Evolutionary conservation across 2,888 invertebrate species (phyloP).

Genomic region (Scaptomyza caliginosa): DNA sequence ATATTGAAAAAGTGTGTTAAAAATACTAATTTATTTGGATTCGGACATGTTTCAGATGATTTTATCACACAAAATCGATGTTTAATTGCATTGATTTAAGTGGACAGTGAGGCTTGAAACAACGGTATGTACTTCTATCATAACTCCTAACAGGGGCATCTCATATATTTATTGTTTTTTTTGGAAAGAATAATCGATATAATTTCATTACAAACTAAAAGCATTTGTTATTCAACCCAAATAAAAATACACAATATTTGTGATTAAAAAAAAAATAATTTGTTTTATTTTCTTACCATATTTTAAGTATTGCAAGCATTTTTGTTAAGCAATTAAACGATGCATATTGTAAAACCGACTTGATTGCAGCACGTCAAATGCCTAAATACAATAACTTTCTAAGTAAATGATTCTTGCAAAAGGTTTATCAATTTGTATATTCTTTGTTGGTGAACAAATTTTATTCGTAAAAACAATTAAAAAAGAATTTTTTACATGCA

Average conservation of each 20-base stretch:
- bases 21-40: conserved; percentile 56
- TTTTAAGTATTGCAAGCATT: neutral
- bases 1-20: conserved; percentile 19
- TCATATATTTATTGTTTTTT: conserved; percentile 11
- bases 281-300: neutral
- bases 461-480: conserved; percentile 21
- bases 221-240: conserved; percentile 51
- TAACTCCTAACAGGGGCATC: conserved; percentile 50
- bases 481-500: conserved; percentile 1
- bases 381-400: too few relatives aligned
- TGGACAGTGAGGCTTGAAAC: conserved; percentile 48
- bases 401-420: too few relatives aligned
- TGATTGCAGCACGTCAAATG: too few relatives aligned
- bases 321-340: too few relatives aligned
- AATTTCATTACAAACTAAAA: conserved; percentile 13
- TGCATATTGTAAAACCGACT: too few relatives aligned
- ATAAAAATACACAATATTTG: conserved; percentile 56
- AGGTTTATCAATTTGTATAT: neutral
- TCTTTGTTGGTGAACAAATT: conserved; percentile 18
- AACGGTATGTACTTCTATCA: conserved; percentile 65
- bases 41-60: conserved; percentile 56
- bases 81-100: conserved; percentile 36
- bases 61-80: conserved; percentile 38
- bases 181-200: conserved; percentile 67
- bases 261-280: conserved; percentile 10